Evolutionary conservation across 2,797 vertebrate species (phyloP), one percentile per base, ranked within the genome.

Genomic region (Mastacembelus armatus): DNA sequence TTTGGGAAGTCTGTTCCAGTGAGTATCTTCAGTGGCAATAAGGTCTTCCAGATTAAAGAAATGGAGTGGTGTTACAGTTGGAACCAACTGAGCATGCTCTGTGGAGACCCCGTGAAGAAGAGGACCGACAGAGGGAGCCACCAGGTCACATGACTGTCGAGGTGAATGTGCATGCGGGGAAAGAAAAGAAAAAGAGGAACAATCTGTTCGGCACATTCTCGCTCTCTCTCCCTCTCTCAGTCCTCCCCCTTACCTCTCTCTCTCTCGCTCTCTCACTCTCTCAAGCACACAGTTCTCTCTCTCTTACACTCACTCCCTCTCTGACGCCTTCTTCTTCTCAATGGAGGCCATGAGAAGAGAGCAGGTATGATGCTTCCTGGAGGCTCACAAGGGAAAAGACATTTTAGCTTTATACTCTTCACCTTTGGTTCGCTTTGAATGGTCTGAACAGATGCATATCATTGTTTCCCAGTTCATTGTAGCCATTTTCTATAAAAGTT

Each of bases 341-440:
- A 87, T 93, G 92, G 91, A 94, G 91, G 91, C 93, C 92, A 89
- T 91, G 88, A 90, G 89, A 87, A 91, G 92, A 91, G 88, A 92
- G 90, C 93, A 94, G 94, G 93, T 94, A 94, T 90, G 93, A 89
- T 88, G 90, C 90, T 89, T 91, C 88, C 87, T 91, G 76, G 74
- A 88, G 85, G 80, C 72, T 75, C 58, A 87, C 78, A 74, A 76
- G 77, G 71, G 77, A 74, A 47, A 79, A 71, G 76, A 72, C 70
- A 65, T 47, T 66, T 61, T 87, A 62, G 82, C 79, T 84, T 88
- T 75, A 33, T 69, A 6, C 52, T 86, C 76, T 73, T 85, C 66
- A 73, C 60, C 69, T 29, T 58, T 77, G 59, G 68, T 86, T 85
- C 84, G 70, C 74, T 87, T 56, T 83, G 61, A 86, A 62, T 80